Base-by-base conservation (phyloP, 2,797 vertebrate species). In the Danionella dracula region DNA sequence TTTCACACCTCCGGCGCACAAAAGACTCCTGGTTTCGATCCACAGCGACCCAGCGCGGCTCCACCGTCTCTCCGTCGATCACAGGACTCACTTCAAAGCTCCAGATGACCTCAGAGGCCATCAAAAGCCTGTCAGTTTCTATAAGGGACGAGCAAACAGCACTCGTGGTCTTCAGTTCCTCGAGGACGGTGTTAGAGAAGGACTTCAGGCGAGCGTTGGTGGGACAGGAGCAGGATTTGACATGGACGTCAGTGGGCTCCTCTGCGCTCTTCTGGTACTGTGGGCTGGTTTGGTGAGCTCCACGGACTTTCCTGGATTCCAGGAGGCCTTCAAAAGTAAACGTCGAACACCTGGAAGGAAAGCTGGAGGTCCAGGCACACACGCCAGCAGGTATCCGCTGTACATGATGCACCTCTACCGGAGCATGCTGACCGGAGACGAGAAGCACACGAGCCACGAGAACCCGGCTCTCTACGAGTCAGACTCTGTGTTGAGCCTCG, bases 401-500 rank as follows among this genome's bases (percentile, higher is more conserved):
- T 92, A 89, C 82, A 93, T 94, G 92, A 87, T 93, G 84, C 91
- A 92, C 53, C 88, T 93, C 5, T 93, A 93, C 81, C 83, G 88
- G 53, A 82, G 85, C 27, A 79, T 90, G 66, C 70, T 82, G 63
- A 72, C 69, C 27, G 84, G 81, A 8, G 81, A 83, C 11, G 76
- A 60, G 15, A 67, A 13, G 48, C 61, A 38, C 2, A 2, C 17
- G 67, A 11, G 12, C 20, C 79, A 84, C 57, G 87, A 87, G 62
- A 83, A 78, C 54, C 77, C 76, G 2, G 78, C 70, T 27, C 82
- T 90, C 38, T 84, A 85, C 4, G 76, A 85, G 38, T 81, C 88
- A 0, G 88, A 92, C 65, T 86, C 87, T 0, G 89, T 93, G 4
- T 66, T 89, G 74, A 93, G 90, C 72, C 81, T 93, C 1, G 80